Evolutionary conservation across 2,888 invertebrate genomes (phyloP).

Genomic region (Apoda limacodes): DNA sequence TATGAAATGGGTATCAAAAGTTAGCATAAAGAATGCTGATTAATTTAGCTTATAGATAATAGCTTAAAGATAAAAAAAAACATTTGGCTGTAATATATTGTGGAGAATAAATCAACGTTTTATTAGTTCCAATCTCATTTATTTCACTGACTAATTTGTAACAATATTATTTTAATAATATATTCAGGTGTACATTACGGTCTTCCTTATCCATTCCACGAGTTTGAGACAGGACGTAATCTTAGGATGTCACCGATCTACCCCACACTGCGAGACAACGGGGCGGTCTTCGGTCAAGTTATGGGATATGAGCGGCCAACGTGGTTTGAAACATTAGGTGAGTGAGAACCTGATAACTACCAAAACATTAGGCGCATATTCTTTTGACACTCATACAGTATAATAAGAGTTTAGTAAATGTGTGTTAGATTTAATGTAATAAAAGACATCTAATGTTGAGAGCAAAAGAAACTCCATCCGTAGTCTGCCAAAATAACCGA

Average conservation of each 20-base stretch:
- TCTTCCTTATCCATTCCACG: slow-evolving; percentile 84
- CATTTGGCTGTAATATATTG: too few relatives aligned
- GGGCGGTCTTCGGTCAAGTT: slow-evolving; percentile 95
- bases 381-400: too few relatives aligned
- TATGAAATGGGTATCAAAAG: too few relatives aligned
- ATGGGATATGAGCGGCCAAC: slow-evolving; percentile 98
- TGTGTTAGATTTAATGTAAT: neutral
- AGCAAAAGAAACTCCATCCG: neutral
- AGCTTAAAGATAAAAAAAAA: too few relatives aligned
- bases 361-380: neutral
- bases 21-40: too few relatives aligned
- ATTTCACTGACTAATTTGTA: too few relatives aligned
- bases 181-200: slow-evolving; percentile 84
- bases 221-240: slow-evolving; percentile 90
- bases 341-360: slow-evolving; percentile 17
- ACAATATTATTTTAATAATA: too few relatives aligned
- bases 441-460: neutral
- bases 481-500: too few relatives aligned
- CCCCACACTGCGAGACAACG: slow-evolving; percentile 88
- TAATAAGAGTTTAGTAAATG: too few relatives aligned
- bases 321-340: slow-evolving; percentile 79
- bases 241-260: slow-evolving; percentile 95
- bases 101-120: too few relatives aligned
- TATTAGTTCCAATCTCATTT: too few relatives aligned
- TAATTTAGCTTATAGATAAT: too few relatives aligned